Conservation (phyloP, 2,113 vertebrate species). For the Bubo blakistoni region DNA sequence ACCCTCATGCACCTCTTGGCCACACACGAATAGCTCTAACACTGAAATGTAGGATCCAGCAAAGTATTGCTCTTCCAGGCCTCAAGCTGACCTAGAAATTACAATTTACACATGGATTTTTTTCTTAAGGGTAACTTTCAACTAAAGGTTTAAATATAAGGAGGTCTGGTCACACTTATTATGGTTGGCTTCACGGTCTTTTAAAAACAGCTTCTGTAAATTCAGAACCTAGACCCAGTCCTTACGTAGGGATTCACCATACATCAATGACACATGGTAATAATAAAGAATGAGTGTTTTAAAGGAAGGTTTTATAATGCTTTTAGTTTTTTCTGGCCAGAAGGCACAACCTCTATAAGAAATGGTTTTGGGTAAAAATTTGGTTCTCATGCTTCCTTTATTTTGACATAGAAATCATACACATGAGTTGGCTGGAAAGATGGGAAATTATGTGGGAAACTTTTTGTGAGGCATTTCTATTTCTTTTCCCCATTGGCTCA, state of each 20-base stretch:
- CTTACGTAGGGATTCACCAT: background rate
- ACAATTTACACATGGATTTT: background rate
- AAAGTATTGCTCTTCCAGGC: background rate
- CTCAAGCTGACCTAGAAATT: background rate
- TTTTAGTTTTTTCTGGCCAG: background rate
- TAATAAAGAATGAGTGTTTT: background rate
- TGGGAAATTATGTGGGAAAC: background rate
- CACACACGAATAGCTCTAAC: background rate
- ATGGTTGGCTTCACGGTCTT: background rate
- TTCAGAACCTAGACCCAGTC: background rate
- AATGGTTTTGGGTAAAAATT: background rate
- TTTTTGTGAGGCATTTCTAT: background rate
- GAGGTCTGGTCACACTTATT: background rate
- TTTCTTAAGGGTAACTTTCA: background rate
- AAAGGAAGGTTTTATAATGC: background rate
- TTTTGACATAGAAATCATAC: background rate
- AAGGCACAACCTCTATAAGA: background rate
- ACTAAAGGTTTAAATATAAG: background rate
- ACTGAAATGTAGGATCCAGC: background rate
- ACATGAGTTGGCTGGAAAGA: fast-evolving
- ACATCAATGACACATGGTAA: background rate
- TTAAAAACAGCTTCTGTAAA: background rate
- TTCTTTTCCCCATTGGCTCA: background rate
- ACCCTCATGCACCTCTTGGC: background rate
- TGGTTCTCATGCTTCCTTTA: background rate